Evolutionary conservation across 2,888 invertebrate species (phyloP).

Genomic region (Lycaena phlaeas): DNA sequence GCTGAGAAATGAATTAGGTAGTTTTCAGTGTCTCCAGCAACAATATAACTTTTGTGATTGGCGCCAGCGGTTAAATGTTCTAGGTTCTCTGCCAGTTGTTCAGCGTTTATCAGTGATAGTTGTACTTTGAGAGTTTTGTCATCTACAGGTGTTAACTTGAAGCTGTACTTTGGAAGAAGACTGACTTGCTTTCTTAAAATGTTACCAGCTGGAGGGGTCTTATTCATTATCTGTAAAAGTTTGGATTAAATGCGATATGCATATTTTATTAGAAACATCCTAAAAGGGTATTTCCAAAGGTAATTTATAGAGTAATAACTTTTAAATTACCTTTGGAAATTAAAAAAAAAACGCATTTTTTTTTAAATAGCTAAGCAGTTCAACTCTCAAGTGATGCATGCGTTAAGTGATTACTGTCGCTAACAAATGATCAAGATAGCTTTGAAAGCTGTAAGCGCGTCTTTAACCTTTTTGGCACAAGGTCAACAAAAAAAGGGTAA

Average conservation of each 20-base stretch:
- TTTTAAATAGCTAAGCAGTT: no score
- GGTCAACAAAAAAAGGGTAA: no score
- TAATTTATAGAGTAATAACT: no score
- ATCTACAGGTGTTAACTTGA: conserved; percentile 47
- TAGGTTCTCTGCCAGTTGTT: conserved; percentile 50
- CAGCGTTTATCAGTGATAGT: conserved; percentile 52
- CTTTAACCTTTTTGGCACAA: no score
- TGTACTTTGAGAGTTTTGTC: conserved; percentile 39
- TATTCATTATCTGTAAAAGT: conserved; percentile 76
- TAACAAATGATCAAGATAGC: no score
- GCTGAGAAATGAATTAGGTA: conserved; percentile 69
- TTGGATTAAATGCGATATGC: not conserved
- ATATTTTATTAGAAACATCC: no score
- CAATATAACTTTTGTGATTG: conserved; percentile 68
- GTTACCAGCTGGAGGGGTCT: conserved; percentile 82
- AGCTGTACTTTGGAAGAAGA: conserved; percentile 75
- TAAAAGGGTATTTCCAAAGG: no score
- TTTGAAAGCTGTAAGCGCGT: no score
- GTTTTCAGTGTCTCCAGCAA: conserved; percentile 79
- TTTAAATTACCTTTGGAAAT: no score
- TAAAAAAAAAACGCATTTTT: no score
- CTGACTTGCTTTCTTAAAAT: conserved; percentile 74
- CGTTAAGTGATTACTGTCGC: no score
- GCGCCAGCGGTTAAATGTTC: conserved; percentile 57
- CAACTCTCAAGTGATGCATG: no score